Conservation (phyloP, 2,888 invertebrate species). For the Amorpha juglandis region DNA sequence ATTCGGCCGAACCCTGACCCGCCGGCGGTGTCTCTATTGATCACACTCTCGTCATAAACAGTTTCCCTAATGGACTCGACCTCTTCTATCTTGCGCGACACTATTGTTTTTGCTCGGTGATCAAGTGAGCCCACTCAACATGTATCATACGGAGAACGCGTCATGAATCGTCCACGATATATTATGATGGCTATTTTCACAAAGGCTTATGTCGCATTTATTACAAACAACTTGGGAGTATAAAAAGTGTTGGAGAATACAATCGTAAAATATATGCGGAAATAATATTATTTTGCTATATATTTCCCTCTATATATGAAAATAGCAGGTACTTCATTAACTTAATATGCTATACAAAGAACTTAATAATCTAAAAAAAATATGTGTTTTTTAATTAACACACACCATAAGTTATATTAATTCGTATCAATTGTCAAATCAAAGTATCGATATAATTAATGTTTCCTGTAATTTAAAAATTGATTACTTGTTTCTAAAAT, state of each 20-base stretch:
- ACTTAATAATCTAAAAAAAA: too few species aligned
- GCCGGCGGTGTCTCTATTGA: slow-evolving; percentile 63
- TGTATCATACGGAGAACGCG: slow-evolving; percentile 49
- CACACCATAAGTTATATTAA: too few species aligned
- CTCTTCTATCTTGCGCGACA: slow-evolving; percentile 57
- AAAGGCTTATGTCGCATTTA: slow-evolving; percentile 12
- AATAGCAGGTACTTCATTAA: too few species aligned
- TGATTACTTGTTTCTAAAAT: neutral
- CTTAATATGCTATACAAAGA: too few species aligned
- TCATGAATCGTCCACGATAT: slow-evolving; percentile 46
- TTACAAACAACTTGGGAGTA: neutral
- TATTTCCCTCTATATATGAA: too few species aligned
- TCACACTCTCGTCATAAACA: slow-evolving; percentile 75
- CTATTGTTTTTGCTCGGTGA: slow-evolving; percentile 71
- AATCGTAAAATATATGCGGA: slow-evolving; percentile 1
- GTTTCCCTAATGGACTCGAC: slow-evolving; percentile 73
- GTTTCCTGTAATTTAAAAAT: neutral
- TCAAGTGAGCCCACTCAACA: slow-evolving; percentile 55
- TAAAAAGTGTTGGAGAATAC: slow-evolving; percentile 1
- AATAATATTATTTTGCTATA: neutral
- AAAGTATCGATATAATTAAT: too few species aligned
- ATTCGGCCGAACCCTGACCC: slow-evolving; percentile 59
- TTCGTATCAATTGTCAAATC: too few species aligned
- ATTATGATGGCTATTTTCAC: slow-evolving; percentile 36
- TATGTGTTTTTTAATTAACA: too few species aligned